These are phyloP conservation scores for Drosophila buzzatii DNA, from an alignment of 2,888 invertebrate species.

Conservation along the genomic window DNA sequence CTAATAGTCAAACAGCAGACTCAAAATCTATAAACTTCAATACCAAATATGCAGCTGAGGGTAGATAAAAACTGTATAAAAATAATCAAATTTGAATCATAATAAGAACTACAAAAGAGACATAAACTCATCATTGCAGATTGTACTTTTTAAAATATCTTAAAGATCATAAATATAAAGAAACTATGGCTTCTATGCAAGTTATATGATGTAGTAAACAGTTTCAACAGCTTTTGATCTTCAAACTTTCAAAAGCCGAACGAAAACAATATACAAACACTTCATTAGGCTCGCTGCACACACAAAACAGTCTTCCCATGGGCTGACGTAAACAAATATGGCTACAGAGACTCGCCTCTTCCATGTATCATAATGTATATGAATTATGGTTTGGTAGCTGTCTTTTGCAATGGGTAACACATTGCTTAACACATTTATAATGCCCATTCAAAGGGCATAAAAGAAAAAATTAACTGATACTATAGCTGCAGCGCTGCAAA, in stretches of 20 bases:
- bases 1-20: constrained; percentile 4
- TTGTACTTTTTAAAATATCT: background rate
- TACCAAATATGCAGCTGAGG: background rate
- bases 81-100: background rate
- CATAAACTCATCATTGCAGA: background rate
- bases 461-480: constrained; percentile 29
- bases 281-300: background rate
- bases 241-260: background rate
- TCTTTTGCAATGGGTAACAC: constrained; percentile 7
- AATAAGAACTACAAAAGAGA: background rate
- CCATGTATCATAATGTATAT: background rate
- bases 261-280: background rate
- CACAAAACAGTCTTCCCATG: background rate
- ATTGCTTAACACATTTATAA: constrained; percentile 1
- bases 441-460: constrained; percentile 24
- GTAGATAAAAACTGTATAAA: background rate
- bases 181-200: no score
- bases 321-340: background rate
- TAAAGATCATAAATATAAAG: background rate
- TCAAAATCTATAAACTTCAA: background rate
- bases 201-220: background rate
- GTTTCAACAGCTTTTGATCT: background rate
- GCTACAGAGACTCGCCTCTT: background rate
- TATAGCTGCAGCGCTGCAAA: constrained; percentile 46
- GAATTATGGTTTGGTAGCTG: background rate